Evolutionary conservation across 1,140 invertebrate species (phyloP).

Genomic region (Zaprionus nigranus): DNA sequence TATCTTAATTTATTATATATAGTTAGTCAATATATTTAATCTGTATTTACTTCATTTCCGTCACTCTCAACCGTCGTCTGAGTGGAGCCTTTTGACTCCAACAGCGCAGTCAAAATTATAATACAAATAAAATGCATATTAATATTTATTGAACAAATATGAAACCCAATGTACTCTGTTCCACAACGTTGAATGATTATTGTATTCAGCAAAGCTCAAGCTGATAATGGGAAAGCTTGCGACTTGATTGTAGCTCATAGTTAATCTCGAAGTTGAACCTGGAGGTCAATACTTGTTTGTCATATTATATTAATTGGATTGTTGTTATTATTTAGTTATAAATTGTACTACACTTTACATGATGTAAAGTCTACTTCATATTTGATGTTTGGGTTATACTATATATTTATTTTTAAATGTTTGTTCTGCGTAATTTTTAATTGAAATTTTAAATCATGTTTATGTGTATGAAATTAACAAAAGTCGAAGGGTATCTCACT

Average conservation of each 20-base stretch:
- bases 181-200: neutral
- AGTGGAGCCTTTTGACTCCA: neutral
- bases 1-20: neutral
- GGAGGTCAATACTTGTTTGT: neutral
- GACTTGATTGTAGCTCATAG: too few species aligned
- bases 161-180: neutral
- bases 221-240: neutral
- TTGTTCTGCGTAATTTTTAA: too few species aligned
- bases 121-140: neutral
- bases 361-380: too few species aligned
- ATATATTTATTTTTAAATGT: neutral
- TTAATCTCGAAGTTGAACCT: neutral
- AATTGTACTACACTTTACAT: too few species aligned
- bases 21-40: neutral
- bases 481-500: too few species aligned
- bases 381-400: neutral
- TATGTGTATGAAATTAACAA: neutral
- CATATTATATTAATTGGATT: neutral
- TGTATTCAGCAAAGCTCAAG: neutral
- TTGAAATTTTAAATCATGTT: too few species aligned
- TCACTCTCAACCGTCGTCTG: neutral
- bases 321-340: neutral
- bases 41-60: neutral
- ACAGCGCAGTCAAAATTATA: neutral
- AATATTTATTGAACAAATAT: neutral